Evolutionary conservation across 2,888 invertebrate genomes (phyloP), one percentile per base, ranked within the genome.

Genomic region (Troilus luridus): DNA sequence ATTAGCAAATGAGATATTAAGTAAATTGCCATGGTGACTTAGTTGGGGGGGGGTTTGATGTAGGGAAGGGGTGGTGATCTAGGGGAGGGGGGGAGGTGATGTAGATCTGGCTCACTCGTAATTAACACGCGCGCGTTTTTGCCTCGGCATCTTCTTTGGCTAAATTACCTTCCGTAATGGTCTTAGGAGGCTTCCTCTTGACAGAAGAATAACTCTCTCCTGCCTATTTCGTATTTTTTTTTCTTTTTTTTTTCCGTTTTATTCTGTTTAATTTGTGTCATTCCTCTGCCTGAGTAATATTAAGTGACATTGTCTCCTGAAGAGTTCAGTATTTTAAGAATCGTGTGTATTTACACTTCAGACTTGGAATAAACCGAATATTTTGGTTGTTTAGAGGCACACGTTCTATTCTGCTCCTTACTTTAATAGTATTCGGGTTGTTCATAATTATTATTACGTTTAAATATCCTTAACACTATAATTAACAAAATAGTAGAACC

Each of bases 111-210:
- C 85, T 56, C 56, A 85, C 85, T 85, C 56, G 85, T 85, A 85
- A 85, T 85, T 85, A 85, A 85, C 85, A 85, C 56, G 56, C 85
- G 85, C 56, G 56, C 85, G 85, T 85, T 85, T 85, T 85, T 85
- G 85, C 85, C 56, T 56, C 0, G 56, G 56, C 85, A 58, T 85
- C 85, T 58, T 85, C 85, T 85, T 85, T 21, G 54, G 56, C 56
- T 85, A 85, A 85, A 56, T 85, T 85, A 58, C 85, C n/a, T 56
- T 85, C 56, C 21, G 56, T 85, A 85, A 85, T 85, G 85, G 56
- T 85, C 56, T 58, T 56, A 85, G 85, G 56, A 85, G 85, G 85
- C 56, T 3, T 21, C 56, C n/a, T 58, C 56, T 56, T 85, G 85
- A 56, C 85, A 85, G 85, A 56, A 77, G 72, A 77, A 77, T 77